Conservation (phyloP, 2,113 vertebrate genomes). For the Thalassoma bifasciatum region DNA sequence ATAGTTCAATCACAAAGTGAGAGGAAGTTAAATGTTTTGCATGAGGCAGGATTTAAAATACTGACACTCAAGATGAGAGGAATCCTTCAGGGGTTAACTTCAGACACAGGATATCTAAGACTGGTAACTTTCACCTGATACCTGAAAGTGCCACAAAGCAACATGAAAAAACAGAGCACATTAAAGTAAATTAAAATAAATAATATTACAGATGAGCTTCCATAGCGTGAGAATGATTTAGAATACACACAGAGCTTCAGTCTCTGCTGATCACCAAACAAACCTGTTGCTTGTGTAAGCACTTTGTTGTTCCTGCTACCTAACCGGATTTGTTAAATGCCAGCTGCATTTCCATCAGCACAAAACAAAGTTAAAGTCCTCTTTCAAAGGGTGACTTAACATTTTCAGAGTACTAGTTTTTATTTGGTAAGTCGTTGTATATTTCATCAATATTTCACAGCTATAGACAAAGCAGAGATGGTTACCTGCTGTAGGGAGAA, state of each 20-base stretch:
- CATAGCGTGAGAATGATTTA: no score
- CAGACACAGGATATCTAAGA: background rate
- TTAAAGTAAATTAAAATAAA: no score
- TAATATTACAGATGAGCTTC: no score
- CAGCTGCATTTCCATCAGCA: constrained; percentile 54
- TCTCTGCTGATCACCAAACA: constrained; percentile 44
- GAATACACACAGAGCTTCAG: background rate
- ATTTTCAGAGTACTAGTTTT: constrained; percentile 49
- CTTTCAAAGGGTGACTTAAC: constrained; percentile 45
- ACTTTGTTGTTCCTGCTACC: constrained; percentile 31
- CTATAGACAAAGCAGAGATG: constrained; percentile 26
- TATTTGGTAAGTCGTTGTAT: constrained; percentile 42
- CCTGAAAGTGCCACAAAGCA: no score
- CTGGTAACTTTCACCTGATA: no score
- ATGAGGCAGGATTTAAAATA: background rate
- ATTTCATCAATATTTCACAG: constrained; percentile 69
- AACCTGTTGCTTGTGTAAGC: constrained; percentile 43
- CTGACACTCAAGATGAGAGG: background rate
- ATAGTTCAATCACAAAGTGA: no score
- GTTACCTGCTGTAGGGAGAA: constrained; percentile 43
- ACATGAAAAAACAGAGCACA: no score
- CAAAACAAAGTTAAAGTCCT: constrained; percentile 67
- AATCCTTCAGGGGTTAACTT: background rate
- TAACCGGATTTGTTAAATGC: constrained; percentile 66
- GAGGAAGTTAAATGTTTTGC: background rate